Base-by-base conservation (phyloP, 2,113 vertebrate genomes). In the Triplophysa tibetana region DNA sequence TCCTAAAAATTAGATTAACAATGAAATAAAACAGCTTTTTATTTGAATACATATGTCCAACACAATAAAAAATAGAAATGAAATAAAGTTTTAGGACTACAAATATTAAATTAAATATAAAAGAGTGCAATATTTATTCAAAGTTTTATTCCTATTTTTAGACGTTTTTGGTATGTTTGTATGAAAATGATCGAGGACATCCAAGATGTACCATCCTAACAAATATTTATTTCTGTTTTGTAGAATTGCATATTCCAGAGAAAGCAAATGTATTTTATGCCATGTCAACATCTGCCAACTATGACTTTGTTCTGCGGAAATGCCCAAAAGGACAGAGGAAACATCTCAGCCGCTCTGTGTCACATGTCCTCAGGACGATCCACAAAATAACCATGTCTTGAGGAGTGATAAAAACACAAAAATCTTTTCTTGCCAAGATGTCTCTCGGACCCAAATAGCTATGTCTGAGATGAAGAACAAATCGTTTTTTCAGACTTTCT, bases 201-300 rank as follows among this genome's bases (percentile, higher is more conserved):
- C 26, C 26, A 29, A 2, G 24, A 24, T 21, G 11, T 73, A 52
- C 12, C 38, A 14, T 13, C 3, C 4, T 73, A 41, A 61, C 19
- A 14, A 64, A 38, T 38, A 29, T 38, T 38, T 52, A 16, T 8
- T 38, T n/a, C 45, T 43, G 24, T 14, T 66, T 52, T 63, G 70
- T 64, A 97, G 96, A 95, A 87, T 92, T 97, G 62, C 91, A 92
- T 80, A 95, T 97, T 83, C 96, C 96, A 0, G 93, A 95, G 82
- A 93, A 94, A 4, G 94, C 95, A 87, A 97, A 97, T 0, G 95
- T 95, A 5, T 97, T 94, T 90, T 97, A 97, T 2, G 95, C 95
- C 13, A 96, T 97, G 96, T 94, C 90, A 75, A 94, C 95, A 11
- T 86, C 90, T 0, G 87, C 90, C 83, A 91, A 94, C 48, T 93